phyloP scores from a whole-genome alignment of 2,888 invertebrate genomes.

The Kryphioiulus occultus region DNA sequence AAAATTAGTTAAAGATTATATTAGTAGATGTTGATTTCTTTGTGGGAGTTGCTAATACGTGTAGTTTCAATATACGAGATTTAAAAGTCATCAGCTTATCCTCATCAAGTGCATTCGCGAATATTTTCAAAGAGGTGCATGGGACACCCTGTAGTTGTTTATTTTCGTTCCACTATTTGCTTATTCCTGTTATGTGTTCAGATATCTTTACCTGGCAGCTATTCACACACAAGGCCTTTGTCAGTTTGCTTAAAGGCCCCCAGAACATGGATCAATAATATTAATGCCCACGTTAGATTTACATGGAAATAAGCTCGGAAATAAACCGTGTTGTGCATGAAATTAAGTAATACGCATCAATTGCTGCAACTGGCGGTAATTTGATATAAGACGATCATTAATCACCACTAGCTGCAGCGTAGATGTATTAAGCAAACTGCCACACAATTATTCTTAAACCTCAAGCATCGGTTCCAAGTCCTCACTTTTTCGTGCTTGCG shows the following conservation, averaged over 20 bases:
- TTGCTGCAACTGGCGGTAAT: slow-evolving; percentile 14
- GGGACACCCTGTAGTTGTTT: background rate
- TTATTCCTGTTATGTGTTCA: background rate
- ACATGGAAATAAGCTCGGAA: slow-evolving; percentile 31
- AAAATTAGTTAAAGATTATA: too few species aligned
- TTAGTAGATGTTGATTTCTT: too few species aligned
- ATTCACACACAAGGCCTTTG: background rate
- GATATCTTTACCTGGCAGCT: background rate
- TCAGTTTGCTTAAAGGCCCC: background rate
- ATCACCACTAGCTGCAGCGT: background rate
- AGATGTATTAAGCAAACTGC: background rate
- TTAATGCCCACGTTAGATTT: background rate
- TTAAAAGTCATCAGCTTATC: too few species aligned
- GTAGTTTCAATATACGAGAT: too few species aligned
- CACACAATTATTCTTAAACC: background rate
- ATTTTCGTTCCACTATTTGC: background rate
- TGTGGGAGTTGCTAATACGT: too few species aligned
- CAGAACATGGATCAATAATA: slow-evolving; percentile 4
- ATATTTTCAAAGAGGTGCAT: background rate
- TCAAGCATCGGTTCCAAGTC: background rate
- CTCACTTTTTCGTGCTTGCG: background rate
- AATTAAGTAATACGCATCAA: slow-evolving; percentile 31
- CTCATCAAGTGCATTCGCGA: too few species aligned
- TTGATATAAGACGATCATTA: slow-evolving; percentile 13
- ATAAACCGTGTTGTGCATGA: slow-evolving; percentile 14